Conservation (phyloP, 1,140 invertebrate genomes). For the Camponotus vicinus region DNA sequence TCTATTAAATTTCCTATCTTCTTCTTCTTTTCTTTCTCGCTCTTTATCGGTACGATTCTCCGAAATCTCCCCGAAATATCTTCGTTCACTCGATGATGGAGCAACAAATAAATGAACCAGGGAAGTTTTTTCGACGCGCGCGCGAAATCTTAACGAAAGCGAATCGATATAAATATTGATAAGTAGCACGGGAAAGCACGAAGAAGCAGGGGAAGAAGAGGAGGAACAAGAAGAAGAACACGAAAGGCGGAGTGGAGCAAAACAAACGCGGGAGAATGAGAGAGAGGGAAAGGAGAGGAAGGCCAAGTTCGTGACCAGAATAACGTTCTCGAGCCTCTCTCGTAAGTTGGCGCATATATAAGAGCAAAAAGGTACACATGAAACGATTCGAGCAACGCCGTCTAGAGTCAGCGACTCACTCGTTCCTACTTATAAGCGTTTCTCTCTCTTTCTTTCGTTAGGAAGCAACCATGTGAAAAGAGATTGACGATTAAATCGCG, state of each 20-base stretch:
- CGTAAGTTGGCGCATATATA: slow-evolving; percentile 44
- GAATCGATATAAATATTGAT: slow-evolving; percentile 71
- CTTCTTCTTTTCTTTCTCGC: background rate
- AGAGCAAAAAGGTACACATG: slow-evolving; percentile 61
- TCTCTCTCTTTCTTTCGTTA: background rate
- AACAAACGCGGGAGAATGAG: slow-evolving; percentile 26
- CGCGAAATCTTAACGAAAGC: slow-evolving; percentile 30
- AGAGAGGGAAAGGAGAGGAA: slow-evolving; percentile 26
- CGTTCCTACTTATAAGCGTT: slow-evolving; percentile 24
- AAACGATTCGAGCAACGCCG: slow-evolving; percentile 68
- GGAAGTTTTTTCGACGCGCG: background rate
- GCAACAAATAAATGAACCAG: background rate
- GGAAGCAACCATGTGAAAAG: background rate
- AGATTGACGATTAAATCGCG: slow-evolving; percentile 28
- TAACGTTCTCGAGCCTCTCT: slow-evolving; percentile 62
- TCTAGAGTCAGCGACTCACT: slow-evolving; percentile 50
- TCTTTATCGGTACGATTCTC: background rate
- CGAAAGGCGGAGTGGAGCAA: slow-evolving; percentile 38
- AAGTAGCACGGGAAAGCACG: slow-evolving; percentile 21
- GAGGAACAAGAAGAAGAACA: slow-evolving; percentile 19
- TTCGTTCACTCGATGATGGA: background rate
- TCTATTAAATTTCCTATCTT: background rate
- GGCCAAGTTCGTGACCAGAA: slow-evolving; percentile 70
- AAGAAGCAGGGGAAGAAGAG: background rate
- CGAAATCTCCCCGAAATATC: background rate